Conservation (phyloP, 2,797 vertebrate genomes). For the Sebastiscus albofasciatus region DNA sequence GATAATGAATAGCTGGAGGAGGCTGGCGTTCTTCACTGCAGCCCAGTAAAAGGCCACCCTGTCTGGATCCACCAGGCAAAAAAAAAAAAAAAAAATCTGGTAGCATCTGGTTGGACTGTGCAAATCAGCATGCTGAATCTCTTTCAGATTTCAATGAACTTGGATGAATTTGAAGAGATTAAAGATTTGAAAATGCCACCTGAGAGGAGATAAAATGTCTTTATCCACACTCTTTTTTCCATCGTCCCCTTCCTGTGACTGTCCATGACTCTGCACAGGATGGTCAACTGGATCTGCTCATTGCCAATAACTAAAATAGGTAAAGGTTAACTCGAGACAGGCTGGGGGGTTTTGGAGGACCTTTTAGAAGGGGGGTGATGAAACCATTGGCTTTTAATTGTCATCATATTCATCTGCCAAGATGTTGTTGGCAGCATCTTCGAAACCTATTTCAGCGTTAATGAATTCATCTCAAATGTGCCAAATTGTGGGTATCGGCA, state of each 20-base stretch:
- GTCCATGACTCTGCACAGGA: slow-evolving; percentile 1
- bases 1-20: slow-evolving; percentile 79
- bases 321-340: slow-evolving; percentile 37
- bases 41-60: slow-evolving; percentile 69
- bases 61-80: slow-evolving; percentile 61
- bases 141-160: slow-evolving; percentile 23
- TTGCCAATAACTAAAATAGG: slow-evolving; percentile 21
- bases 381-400: slow-evolving; percentile 25
- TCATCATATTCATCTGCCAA: slow-evolving; percentile 36
- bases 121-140: slow-evolving; percentile 2
- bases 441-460: slow-evolving; percentile 24
- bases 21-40: slow-evolving; percentile 68
- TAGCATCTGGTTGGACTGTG: slow-evolving; percentile 32
- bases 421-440: slow-evolving; percentile 30
- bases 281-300: neutral
- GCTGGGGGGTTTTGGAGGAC: neutral
- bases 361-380: neutral
- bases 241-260: neutral
- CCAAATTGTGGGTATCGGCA: slow-evolving; percentile 13
- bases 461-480: slow-evolving; percentile 24
- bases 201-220: slow-evolving; percentile 6
- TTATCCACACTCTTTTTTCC: slow-evolving; percentile 2
- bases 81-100: slow-evolving; percentile 19
- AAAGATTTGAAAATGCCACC: neutral
- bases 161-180: neutral